Percentiles rank a stretch among this genome's conserved stretches.
Conservation (phyloP, 2,888 invertebrate genomes). For the Cremastobaeus sp. region DNA sequence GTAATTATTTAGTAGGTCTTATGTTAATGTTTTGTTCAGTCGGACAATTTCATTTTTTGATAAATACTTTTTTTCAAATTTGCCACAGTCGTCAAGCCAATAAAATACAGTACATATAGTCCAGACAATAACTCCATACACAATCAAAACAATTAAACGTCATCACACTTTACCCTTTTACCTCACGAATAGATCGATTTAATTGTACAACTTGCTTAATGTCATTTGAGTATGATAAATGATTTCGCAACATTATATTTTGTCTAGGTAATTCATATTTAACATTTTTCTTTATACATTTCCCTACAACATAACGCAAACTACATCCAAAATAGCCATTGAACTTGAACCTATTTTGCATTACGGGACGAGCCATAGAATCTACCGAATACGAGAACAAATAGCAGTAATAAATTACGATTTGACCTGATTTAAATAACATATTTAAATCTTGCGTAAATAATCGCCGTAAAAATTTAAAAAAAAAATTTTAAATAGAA, state of each 20-base stretch:
- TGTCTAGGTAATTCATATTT: slow-evolving; percentile 28
- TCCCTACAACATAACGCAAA: slow-evolving; percentile 49
- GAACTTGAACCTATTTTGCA: slow-evolving; percentile 28
- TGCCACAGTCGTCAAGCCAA: slow-evolving; percentile 34
- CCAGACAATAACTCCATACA: slow-evolving; percentile 43
- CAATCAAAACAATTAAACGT: slow-evolving; percentile 48
- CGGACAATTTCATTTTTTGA: background rate
- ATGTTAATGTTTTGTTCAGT: slow-evolving; percentile 33
- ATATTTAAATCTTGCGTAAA: slow-evolving; percentile 14
- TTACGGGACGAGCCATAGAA: slow-evolving; percentile 31
- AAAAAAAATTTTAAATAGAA: slow-evolving; percentile 27
- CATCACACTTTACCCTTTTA: slow-evolving; percentile 30
- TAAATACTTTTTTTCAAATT: slow-evolving; percentile 14
- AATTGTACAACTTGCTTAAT: slow-evolving; percentile 14
- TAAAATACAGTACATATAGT: slow-evolving; percentile 54
- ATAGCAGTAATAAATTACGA: slow-evolving; percentile 12
- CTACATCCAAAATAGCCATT: slow-evolving; percentile 43
- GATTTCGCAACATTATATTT: slow-evolving; percentile 14
- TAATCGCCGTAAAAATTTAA: slow-evolving; percentile 13
- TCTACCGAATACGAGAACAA: slow-evolving; percentile 33
- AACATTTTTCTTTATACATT: slow-evolving; percentile 17
- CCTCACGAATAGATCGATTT: slow-evolving; percentile 24
- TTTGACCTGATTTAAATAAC: slow-evolving; percentile 4
- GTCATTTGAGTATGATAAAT: slow-evolving; percentile 35
- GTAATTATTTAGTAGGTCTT: slow-evolving; percentile 38